Evolutionary conservation across 1,140 invertebrate genomes (phyloP), one percentile per base, ranked within the genome.

Genomic region (Drosophila obscura): DNA sequence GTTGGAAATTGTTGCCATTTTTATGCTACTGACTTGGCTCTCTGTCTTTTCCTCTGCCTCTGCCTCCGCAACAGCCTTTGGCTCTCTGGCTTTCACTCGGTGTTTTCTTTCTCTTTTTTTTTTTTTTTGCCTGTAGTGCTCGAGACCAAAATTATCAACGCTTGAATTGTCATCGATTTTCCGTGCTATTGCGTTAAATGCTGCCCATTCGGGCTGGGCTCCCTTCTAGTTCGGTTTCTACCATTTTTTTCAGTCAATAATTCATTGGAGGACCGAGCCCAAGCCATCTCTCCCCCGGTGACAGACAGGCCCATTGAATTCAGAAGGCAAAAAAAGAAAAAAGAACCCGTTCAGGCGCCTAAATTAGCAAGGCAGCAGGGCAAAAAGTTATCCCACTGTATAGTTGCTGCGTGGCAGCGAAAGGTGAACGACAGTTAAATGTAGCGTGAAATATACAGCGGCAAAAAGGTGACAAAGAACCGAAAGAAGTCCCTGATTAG

Each of bases 151-250:
- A 88, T 88, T 88, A 88, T 88, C 79, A 80, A 83, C 83, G 83
- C 83, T 88, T 88, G 83, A 80, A 88, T 88, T 88, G 84, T 82
- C 83, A 88, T 88, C 83, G 83, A 88, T 88, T 88, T 88, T 88
- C 83, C 83, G 83, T 87, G 84, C 84, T 88, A 68, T 88, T 88
- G 83, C 76, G 73, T 89, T 88, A 77, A 88, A 88, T 88, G 77
- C 69, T 76, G 79, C 49, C 74, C 79, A 64, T 65, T 82, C 68
- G 59, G 46, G 43, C 44, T 53, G 66, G 46, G 43, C 44, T 53
- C 67, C 48, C 22, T 49, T 69, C 51, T 13, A 15, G 41, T 35
- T 66, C 44, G n/a, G 52, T 22, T 43, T 28, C 28, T 48, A 44
- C 55, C 26, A 11, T 19, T 50, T 49, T 61, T 60, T 52, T 64